These are phyloP conservation scores for Drosophila busckii DNA, from an alignment of 1,140 invertebrate species.

Conservation along the genomic window DNA sequence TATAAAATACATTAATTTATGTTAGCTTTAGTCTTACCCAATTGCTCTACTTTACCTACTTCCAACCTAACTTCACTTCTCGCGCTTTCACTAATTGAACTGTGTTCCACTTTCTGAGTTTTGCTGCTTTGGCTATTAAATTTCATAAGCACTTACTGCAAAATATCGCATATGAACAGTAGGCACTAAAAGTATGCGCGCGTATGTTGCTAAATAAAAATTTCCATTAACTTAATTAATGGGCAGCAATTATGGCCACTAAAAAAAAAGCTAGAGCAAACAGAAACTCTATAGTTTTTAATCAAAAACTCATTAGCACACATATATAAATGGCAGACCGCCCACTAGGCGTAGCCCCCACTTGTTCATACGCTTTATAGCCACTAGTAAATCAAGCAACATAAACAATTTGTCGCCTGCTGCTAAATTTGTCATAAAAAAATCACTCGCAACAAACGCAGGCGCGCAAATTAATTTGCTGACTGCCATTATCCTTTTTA, in stretches of 20 bases:
- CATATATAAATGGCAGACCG: conserved; percentile 21
- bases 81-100: conserved; percentile 17
- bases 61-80: not conserved
- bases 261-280: conserved; percentile 51
- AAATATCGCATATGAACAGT: conserved; percentile 38
- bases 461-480: conserved; percentile 54
- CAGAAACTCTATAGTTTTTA: conserved; percentile 68
- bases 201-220: conserved; percentile 55
- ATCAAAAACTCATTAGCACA: conserved; percentile 64
- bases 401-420: conserved; percentile 66
- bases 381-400: conserved; percentile 56
- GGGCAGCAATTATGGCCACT: conserved; percentile 55
- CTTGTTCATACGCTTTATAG: not conserved
- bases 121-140: conserved; percentile 22
- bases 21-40: too few species aligned
- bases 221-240: conserved; percentile 76
- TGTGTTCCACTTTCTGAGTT: conserved; percentile 1
- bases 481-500: conserved; percentile 46
- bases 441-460: conserved; percentile 45
- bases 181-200: conserved; percentile 33
- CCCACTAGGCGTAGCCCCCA: not conserved
- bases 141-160: conserved; percentile 32
- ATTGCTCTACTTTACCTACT: not conserved
- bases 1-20: too few species aligned
- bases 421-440: conserved; percentile 64